A percentile compares a stretch with the other conserved stretches of the same genome.
phyloP scores from a whole-genome alignment of 2,888 invertebrate genomes.

The Petrophora chlorosata region DNA sequence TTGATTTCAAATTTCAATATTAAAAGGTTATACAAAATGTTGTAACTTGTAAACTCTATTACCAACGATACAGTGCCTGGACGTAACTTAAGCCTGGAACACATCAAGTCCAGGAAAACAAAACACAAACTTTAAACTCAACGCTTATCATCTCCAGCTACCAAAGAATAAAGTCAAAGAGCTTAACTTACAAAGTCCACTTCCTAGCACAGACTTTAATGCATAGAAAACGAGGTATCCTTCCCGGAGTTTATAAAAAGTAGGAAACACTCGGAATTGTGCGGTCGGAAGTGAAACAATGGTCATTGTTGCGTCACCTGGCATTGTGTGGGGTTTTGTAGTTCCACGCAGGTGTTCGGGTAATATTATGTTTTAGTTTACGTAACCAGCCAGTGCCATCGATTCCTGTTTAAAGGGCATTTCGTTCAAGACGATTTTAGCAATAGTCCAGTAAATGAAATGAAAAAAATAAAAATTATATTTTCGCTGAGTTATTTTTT shows the following conservation, averaged over 20 bases:
- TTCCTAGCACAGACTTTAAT: constrained; percentile 36
- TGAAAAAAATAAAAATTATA: too few relatives aligned
- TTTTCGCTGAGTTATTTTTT: too few relatives aligned
- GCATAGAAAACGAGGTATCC: constrained; percentile 37
- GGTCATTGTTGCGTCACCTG: constrained; percentile 53
- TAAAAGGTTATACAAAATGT: too few relatives aligned
- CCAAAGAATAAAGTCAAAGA: constrained; percentile 15
- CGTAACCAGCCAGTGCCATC: too few relatives aligned
- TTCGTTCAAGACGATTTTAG: too few relatives aligned
- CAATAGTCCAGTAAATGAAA: too few relatives aligned
- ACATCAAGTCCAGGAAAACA: not conserved
- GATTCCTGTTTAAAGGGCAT: too few relatives aligned
- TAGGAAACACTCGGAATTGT: constrained; percentile 25
- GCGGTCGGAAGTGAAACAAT: constrained; percentile 47
- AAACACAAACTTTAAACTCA: constrained; percentile 20
- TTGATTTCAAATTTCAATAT: too few relatives aligned
- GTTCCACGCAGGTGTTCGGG: constrained; percentile 26
- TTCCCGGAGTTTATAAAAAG: constrained; percentile 50
- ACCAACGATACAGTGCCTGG: too few relatives aligned
- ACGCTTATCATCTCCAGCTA: constrained; percentile 1
- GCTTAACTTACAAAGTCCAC: constrained; percentile 24
- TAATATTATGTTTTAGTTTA: not conserved
- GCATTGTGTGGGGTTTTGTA: constrained; percentile 28
- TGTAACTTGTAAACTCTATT: too few relatives aligned
- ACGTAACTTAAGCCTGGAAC: not conserved